Evolutionary conservation across 2,797 vertebrate genomes (phyloP).

Genomic region (Ibycter americanus): DNA sequence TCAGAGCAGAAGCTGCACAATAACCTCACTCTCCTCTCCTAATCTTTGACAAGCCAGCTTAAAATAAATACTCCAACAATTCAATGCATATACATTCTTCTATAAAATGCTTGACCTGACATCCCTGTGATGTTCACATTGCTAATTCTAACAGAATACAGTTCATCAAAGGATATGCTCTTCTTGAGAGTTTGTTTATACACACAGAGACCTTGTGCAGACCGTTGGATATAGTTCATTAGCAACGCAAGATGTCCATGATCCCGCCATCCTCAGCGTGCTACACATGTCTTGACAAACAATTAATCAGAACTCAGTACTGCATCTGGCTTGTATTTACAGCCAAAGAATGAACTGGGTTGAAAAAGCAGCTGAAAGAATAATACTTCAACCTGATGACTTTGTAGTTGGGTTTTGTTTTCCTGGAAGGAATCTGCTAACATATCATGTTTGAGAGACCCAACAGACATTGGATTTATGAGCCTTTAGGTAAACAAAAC

Average conservation of each 20-base stretch:
- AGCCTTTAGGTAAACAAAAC: slow-evolving; percentile 51
- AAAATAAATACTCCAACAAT: neutral
- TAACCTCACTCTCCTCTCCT: neutral
- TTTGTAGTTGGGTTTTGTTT: slow-evolving; percentile 52
- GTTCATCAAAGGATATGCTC: neutral
- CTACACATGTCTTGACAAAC: neutral
- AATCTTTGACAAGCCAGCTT: neutral
- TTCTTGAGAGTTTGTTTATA: neutral
- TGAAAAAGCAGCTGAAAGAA: slow-evolving; percentile 35
- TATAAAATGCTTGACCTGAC: neutral
- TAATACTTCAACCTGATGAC: slow-evolving; percentile 53
- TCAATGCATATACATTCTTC: neutral
- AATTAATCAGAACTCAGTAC: slow-evolving; percentile 28
- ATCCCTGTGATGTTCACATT: neutral
- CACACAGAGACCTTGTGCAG: neutral
- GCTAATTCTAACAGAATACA: neutral
- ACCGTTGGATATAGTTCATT: neutral
- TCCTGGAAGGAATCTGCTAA: slow-evolving; percentile 56
- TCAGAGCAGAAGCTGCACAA: neutral
- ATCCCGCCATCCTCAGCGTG: neutral
- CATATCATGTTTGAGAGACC: slow-evolving; percentile 39
- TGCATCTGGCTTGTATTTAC: slow-evolving; percentile 27
- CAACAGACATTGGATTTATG: slow-evolving; percentile 31
- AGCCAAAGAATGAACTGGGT: slow-evolving; percentile 2
- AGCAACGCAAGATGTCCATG: neutral